These are phyloP conservation scores for Steatocranus sp. DNA, from an alignment of 2,797 vertebrate species.

Conservation along the genomic window DNA sequence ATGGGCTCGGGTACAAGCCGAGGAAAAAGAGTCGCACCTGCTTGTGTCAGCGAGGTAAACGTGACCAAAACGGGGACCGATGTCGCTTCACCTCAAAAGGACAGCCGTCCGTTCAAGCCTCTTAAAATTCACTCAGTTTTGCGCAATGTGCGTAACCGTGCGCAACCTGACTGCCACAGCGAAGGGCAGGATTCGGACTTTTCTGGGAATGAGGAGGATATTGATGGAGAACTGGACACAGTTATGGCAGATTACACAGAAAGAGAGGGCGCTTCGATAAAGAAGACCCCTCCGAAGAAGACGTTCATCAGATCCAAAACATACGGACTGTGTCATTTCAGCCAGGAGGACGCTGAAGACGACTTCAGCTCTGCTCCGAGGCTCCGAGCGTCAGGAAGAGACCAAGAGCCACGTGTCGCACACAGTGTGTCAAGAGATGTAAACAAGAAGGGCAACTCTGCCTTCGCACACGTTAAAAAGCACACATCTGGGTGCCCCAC, in stretches of 20 bases:
- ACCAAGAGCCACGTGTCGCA: slow-evolving; percentile 32
- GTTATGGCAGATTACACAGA: slow-evolving; percentile 35
- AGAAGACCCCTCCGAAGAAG: slow-evolving; percentile 35
- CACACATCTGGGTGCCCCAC: background rate
- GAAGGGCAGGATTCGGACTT: slow-evolving; percentile 55
- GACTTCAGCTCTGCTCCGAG: slow-evolving; percentile 1
- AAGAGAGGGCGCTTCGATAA: background rate
- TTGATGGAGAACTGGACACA: slow-evolving; percentile 43
- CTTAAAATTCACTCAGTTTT: slow-evolving; percentile 14
- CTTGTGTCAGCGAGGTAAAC: slow-evolving; percentile 37
- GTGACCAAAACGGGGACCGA: background rate
- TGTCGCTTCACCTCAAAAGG: slow-evolving; percentile 13
- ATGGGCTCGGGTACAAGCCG: slow-evolving; percentile 76
- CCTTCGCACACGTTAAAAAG: slow-evolving; percentile 17
- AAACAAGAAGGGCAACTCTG: slow-evolving; percentile 38
- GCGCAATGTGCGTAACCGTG: slow-evolving; percentile 38
- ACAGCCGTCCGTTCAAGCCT: slow-evolving; percentile 22
- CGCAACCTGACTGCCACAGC: slow-evolving; percentile 49
- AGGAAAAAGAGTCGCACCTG: slow-evolving; percentile 74
- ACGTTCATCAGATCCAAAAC: slow-evolving; percentile 45
- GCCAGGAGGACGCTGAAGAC: slow-evolving; percentile 35
- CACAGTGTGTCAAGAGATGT: background rate
- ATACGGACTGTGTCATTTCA: slow-evolving; percentile 63
- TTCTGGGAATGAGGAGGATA: slow-evolving; percentile 57
- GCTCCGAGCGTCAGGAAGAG: background rate